Percentiles rank a stretch among this genome's conserved stretches.
These are phyloP conservation scores for Andrena cerasifolii DNA, from an alignment of 1,140 invertebrate genomes.

Conservation along the genomic window DNA sequence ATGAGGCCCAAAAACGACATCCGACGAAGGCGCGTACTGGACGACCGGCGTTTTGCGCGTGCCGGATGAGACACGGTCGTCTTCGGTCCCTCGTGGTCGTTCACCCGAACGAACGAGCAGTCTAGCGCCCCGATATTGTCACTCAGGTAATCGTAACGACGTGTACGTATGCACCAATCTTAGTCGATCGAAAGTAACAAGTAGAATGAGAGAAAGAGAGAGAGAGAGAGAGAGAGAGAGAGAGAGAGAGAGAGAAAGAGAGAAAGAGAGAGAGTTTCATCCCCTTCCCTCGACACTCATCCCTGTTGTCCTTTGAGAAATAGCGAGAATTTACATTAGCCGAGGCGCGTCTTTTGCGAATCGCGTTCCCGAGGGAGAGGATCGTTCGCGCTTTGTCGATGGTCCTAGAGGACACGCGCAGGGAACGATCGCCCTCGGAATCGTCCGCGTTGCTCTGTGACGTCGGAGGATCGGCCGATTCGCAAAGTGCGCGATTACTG, in stretches of 20 bases:
- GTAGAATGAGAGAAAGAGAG: constrained; percentile 32
- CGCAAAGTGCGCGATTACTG: background rate
- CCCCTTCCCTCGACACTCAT: background rate
- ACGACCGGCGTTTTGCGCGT: too few species aligned
- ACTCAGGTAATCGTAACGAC: constrained; percentile 63
- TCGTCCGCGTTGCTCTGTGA: background rate
- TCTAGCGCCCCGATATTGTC: constrained; percentile 31
- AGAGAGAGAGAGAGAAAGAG: constrained; percentile 1
- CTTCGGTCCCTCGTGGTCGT: background rate
- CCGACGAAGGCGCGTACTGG: constrained; percentile 16
- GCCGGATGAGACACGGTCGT: constrained; percentile 14
- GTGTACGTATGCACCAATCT: constrained; percentile 46
- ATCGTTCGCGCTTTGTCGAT: constrained; percentile 3
- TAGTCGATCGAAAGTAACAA: constrained; percentile 39
- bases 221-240: constrained; percentile 9
- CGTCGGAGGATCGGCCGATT: background rate
- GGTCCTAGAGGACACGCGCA: background rate
- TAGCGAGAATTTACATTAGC: constrained; percentile 28
- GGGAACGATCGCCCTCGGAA: too few species aligned
- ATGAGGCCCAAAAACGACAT: constrained; percentile 58
- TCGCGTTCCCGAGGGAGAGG: background rate
- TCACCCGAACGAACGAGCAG: background rate
- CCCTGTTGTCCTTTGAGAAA: constrained; percentile 13
- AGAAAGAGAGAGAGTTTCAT: constrained; percentile 19
- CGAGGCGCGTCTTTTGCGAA: constrained; percentile 8